Percentiles rank a stretch among this genome's conserved stretches.
phyloP scores from a whole-genome alignment of 2,113 vertebrate genomes.

The Thryonomys swinderianus region DNA sequence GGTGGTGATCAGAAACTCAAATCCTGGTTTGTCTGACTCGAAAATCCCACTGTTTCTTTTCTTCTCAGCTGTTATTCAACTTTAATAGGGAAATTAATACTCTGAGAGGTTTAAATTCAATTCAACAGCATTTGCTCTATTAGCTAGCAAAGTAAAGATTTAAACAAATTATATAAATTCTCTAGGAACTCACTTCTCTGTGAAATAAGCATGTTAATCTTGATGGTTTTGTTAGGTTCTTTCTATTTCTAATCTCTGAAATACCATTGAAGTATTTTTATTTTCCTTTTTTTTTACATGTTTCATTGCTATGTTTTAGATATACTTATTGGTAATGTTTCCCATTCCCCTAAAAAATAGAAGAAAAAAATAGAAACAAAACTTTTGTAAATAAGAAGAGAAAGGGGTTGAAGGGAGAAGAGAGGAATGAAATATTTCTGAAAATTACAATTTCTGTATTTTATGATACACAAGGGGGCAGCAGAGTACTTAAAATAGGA shows the following conservation, averaged over 20 bases:
- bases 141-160: neutral
- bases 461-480: conserved; percentile 80
- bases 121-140: neutral
- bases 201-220: neutral
- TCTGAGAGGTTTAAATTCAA: neutral
- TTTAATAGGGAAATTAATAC: neutral
- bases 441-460: neutral
- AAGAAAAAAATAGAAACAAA: neutral
- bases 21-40: neutral
- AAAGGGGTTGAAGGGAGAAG: neutral
- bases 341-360: neutral
- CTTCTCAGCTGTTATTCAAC: neutral
- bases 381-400: neutral
- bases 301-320: neutral
- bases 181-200: neutral
- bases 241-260: neutral
- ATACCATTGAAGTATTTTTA: neutral
- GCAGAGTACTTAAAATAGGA: conserved; percentile 66
- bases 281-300: neutral
- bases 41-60: neutral
- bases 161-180: neutral
- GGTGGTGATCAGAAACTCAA: neutral
- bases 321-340: neutral
- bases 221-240: neutral
- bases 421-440: neutral